These are phyloP conservation scores for Engraulis encrasicolus DNA, from an alignment of 2,113 vertebrate genomes.

Conservation along the genomic window DNA sequence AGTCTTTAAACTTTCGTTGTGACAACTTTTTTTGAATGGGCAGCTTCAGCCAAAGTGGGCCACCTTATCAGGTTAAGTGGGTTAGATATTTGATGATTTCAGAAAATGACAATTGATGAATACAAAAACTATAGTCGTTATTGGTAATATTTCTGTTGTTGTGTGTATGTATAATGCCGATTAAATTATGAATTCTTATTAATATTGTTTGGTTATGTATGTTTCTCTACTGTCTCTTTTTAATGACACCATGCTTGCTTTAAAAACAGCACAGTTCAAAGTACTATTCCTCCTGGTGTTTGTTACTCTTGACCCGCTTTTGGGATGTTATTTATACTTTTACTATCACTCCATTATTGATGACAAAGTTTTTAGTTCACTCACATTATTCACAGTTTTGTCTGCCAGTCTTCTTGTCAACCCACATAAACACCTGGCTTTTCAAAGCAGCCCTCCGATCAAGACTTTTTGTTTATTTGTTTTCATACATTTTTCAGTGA, in stretches of 20 bases:
- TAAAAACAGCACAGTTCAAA: not conserved
- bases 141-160: not conserved
- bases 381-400: not conserved
- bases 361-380: not conserved
- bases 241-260: not conserved
- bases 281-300: not conserved
- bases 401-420: not conserved
- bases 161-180: not conserved
- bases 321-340: not conserved
- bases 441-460: not conserved
- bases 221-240: not conserved
- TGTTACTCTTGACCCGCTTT: not conserved
- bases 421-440: not conserved
- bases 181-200: not conserved
- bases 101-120: not conserved
- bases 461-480: constrained; percentile 28
- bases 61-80: too few species aligned
- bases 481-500: constrained; percentile 42
- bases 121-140: not conserved
- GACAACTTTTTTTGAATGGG: too few species aligned
- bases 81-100: not conserved
- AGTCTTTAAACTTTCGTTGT: too few species aligned
- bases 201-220: not conserved
- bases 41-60: too few species aligned
- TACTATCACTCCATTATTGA: not conserved